phyloP scores from a whole-genome alignment of 2,888 invertebrate genomes.

The Tethea ocularis region DNA sequence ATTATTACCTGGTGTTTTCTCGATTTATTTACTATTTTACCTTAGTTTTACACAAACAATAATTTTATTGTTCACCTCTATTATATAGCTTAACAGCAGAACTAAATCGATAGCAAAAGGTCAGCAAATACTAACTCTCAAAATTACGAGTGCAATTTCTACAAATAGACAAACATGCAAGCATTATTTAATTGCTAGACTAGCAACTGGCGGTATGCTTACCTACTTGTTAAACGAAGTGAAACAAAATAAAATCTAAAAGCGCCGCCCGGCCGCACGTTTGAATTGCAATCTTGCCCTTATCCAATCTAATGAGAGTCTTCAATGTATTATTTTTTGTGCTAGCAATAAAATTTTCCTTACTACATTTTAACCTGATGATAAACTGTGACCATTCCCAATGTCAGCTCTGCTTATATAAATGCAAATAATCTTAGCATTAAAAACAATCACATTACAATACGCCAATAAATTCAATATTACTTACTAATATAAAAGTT shows the following conservation, averaged over 20 bases:
- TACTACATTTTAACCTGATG: background rate
- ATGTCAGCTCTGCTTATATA: background rate
- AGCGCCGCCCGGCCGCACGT: background rate
- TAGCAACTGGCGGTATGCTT: background rate
- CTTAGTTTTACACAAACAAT: background rate
- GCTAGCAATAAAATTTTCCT: background rate
- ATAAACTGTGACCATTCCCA: background rate
- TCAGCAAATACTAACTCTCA: background rate
- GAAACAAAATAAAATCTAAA: conserved; percentile 1
- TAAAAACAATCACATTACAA: conserved; percentile 3
- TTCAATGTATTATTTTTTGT: background rate
- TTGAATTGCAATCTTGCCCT: conserved; percentile 4
- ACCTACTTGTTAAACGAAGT: background rate
- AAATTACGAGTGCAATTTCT: background rate
- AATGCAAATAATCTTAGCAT: background rate
- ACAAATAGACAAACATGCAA: conserved; percentile 1
- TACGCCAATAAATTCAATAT: background rate
- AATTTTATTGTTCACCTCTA: background rate
- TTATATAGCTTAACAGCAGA: background rate
- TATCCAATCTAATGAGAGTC: background rate
- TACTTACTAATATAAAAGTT: background rate
- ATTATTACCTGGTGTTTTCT: too few relatives aligned
- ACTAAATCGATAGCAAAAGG: conserved; percentile 1
- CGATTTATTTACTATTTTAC: background rate
- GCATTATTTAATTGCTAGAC: background rate